A percentile compares a stretch with the other conserved stretches of the same genome.
Evolutionary conservation across 1,140 invertebrate genomes (phyloP).

Genomic region (Dinothrombium tinctorium): DNA sequence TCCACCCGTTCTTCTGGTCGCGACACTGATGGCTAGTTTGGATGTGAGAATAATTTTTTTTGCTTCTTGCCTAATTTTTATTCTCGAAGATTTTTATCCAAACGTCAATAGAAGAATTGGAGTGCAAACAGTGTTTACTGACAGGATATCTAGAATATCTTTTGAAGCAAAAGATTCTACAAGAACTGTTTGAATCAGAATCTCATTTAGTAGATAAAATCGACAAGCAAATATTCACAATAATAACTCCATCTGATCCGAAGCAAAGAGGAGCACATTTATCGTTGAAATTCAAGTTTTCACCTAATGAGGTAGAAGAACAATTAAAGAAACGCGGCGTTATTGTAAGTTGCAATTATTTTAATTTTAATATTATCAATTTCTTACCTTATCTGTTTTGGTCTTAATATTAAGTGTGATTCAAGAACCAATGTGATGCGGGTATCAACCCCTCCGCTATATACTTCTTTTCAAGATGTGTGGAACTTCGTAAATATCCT

Average conservation of each 20-base stretch:
- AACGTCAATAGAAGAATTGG: constrained; percentile 24
- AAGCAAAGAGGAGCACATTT: constrained; percentile 29
- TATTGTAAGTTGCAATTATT: constrained; percentile 26
- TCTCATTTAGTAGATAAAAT: no score
- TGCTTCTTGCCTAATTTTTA: no score
- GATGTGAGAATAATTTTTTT: constrained; percentile 11
- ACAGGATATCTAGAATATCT: constrained; percentile 32
- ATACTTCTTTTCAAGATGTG: no score
- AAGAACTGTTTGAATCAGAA: constrained; percentile 7
- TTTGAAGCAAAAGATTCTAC: constrained; percentile 15
- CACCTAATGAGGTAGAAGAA: constrained; percentile 23
- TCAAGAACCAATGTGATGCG: no score
- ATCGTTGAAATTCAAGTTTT: constrained; percentile 24
- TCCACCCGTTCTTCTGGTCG: constrained; percentile 28
- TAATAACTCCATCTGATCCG: constrained; percentile 29
- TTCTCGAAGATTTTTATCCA: constrained; percentile 26
- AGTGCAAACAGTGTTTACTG: constrained; percentile 27
- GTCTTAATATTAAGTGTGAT: no score
- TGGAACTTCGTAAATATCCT: no score
- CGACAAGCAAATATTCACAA: no score
- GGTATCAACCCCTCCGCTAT: no score
- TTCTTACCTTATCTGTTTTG: no score
- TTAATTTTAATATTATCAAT: no score
- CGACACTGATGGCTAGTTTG: constrained; percentile 23
- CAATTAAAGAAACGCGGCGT: constrained; percentile 27